These are phyloP conservation scores for Styela clava DNA, from an alignment of 23 tunicate species.

Conservation along the genomic window DNA sequence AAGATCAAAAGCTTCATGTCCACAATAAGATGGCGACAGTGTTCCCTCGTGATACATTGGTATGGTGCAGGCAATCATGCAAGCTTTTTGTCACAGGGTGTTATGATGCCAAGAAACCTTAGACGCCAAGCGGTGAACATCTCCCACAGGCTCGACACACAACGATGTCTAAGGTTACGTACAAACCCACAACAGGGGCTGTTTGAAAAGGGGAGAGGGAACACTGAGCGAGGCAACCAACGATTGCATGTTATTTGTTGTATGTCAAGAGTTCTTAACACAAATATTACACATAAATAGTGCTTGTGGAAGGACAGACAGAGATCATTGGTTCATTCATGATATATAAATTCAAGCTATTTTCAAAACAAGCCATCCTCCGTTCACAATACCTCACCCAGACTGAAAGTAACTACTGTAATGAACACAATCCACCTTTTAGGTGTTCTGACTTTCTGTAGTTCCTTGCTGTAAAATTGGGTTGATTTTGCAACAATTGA, in stretches of 20 bases:
- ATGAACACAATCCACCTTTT: slow-evolving; percentile 21
- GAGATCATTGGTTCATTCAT: slow-evolving; percentile 38
- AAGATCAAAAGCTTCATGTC: slow-evolving; percentile 9
- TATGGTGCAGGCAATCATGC: slow-evolving; percentile 42
- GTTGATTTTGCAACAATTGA: background rate
- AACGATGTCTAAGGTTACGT: slow-evolving; percentile 2
- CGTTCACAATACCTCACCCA: slow-evolving; percentile 38
- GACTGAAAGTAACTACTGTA: slow-evolving; percentile 8
- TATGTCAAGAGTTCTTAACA: slow-evolving; percentile 20
- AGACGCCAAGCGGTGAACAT: slow-evolving; percentile 32
- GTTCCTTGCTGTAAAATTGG: slow-evolving; percentile 32
- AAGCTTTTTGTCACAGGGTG: slow-evolving; percentile 34
- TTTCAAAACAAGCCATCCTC: slow-evolving; percentile 43
- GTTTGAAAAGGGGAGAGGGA: slow-evolving; percentile 20
- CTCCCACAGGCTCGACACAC: slow-evolving; percentile 26
- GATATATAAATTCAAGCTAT: slow-evolving; percentile 43
- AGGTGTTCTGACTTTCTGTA: slow-evolving; percentile 23
- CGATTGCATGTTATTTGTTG: slow-evolving; percentile 23
- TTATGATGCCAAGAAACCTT: slow-evolving; percentile 23
- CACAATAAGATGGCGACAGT: slow-evolving; percentile 27
- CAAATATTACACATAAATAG: slow-evolving; percentile 1
- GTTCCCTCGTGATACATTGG: slow-evolving; percentile 38
- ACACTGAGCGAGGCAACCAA: slow-evolving; percentile 22
- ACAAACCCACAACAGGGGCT: background rate
- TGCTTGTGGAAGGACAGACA: slow-evolving; percentile 35